Percentiles rank a stretch among this genome's conserved stretches.
Conservation (phyloP, 2,888 invertebrate genomes). For the Apoderus coryli region DNA sequence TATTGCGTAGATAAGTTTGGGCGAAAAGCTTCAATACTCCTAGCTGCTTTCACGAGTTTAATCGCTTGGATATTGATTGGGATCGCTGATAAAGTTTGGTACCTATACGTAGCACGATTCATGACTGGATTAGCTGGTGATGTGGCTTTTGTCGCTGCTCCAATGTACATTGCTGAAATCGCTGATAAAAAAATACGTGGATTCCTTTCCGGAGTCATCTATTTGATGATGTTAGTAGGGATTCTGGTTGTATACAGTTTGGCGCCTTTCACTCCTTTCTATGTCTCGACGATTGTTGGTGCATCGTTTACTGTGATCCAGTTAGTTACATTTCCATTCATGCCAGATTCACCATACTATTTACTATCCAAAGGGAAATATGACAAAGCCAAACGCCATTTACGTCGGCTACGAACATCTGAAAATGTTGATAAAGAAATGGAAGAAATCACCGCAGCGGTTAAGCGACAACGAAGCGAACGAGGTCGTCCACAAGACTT, state of each 20-base stretch:
- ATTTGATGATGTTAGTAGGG: constrained; percentile 31
- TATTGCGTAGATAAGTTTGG: constrained; percentile 27
- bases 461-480: constrained; percentile 27
- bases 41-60: constrained; percentile 27
- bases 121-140: constrained; percentile 30
- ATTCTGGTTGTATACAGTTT: constrained; percentile 30
- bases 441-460: constrained; percentile 26
- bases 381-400: constrained; percentile 24
- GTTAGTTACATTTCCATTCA: constrained; percentile 20
- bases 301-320: constrained; percentile 23
- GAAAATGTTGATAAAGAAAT: constrained; percentile 27
- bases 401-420: constrained; percentile 22
- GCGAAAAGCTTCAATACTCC: constrained; percentile 28
- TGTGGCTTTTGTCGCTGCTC: constrained; percentile 31
- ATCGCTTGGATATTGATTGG: constrained; percentile 30
- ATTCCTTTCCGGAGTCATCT: constrained; percentile 29
- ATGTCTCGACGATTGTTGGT: constrained; percentile 18
- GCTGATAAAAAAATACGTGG: constrained; percentile 31
- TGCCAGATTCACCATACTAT: constrained; percentile 27
- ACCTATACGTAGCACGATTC: constrained; percentile 28
- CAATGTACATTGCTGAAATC: constrained; percentile 33
- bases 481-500: constrained; percentile 28
- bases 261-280: constrained; percentile 23
- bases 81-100: constrained; percentile 23
- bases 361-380: constrained; percentile 25